Base-by-base conservation (phyloP, 2,797 vertebrate genomes). In the Falco naumanni region DNA sequence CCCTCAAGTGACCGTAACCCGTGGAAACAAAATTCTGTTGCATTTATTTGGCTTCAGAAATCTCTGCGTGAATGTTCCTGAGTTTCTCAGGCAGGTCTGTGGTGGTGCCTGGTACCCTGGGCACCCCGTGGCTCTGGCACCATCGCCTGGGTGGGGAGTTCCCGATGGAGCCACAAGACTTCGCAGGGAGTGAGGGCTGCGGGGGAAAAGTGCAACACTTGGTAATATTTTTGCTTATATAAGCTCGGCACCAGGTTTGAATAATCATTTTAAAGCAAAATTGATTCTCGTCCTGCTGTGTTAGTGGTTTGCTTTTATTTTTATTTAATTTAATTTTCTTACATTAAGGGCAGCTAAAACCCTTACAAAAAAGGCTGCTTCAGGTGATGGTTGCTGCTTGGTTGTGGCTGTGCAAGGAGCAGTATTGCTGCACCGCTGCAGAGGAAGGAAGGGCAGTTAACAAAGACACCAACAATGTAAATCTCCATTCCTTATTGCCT, bases 101-200 rank as follows among this genome's bases (percentile, higher is more conserved):
- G 3, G 28, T 3, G 5, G 3, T 33, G 8, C 13, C 18, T 56
- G 68, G 25, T 13, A 31, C 15, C 10, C 41, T 9, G 2, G 16
- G 19, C 10, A 65, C 7, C 47, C n/a, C 0, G 1, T 9, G 65
- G 39, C 24, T 4, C 25, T 43, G 76, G 22, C 26, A 12, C 34
- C 43, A 25, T 79, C 5, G 0, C 53, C 61, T 28, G 2, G 15
- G 4, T 6, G 6, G 11, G n/a, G 26, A 37, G 16, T 20, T 63
- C 37, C 89, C 43, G 13, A 10, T 0, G 9, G 54, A 81, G 56
- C 26, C 48, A 21, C 0, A 0, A 33, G 13, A 33, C 26, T 31
- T 60, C 2, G 3, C 16, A 56, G 39, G 19, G n/a, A 9, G 4
- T 6, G 50, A 57, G 25, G 45, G 12, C n/a, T 33, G 43, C 5